Evolutionary conservation across 2,888 invertebrate species (phyloP).

Genomic region (Yponomeuta sedellus): DNA sequence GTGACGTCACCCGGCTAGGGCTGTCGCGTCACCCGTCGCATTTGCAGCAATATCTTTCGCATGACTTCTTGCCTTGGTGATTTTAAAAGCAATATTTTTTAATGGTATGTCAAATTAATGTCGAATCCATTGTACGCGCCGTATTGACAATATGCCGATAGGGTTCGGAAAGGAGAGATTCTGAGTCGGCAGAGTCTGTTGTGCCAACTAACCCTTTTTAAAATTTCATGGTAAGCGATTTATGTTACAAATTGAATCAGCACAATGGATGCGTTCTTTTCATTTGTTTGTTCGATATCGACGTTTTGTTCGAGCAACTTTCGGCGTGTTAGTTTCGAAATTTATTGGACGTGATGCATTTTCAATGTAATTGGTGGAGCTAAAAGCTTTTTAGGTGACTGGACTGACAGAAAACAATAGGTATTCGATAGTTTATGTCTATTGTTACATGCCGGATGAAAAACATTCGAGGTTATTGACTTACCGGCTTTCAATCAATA

Average conservation of each 20-base stretch:
- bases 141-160: conserved; percentile 71
- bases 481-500: not conserved
- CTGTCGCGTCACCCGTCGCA: conserved; percentile 34
- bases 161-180: conserved; percentile 44
- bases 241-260: conserved; percentile 68
- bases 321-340: conserved; percentile 46
- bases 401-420: not conserved
- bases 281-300: conserved; percentile 34
- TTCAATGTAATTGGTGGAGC: not conserved
- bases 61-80: conserved; percentile 50
- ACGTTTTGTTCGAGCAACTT: conserved; percentile 40
- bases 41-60: conserved; percentile 62
- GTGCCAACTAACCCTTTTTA: conserved; percentile 60
- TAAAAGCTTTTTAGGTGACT: conserved; percentile 1
- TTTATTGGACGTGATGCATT: conserved; percentile 38
- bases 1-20: conserved; percentile 26
- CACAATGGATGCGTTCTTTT: conserved; percentile 46
- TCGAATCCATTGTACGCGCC: conserved; percentile 56
- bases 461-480: not conserved
- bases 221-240: conserved; percentile 62
- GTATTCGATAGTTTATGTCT: not conserved
- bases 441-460: not conserved
- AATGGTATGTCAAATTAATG: conserved; percentile 74
- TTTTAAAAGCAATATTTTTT: conserved; percentile 69
- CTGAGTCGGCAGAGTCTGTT: conserved; percentile 31